Conservation (phyloP, 64 coral and sea anemone species). For the Trachythela sp. region DNA sequence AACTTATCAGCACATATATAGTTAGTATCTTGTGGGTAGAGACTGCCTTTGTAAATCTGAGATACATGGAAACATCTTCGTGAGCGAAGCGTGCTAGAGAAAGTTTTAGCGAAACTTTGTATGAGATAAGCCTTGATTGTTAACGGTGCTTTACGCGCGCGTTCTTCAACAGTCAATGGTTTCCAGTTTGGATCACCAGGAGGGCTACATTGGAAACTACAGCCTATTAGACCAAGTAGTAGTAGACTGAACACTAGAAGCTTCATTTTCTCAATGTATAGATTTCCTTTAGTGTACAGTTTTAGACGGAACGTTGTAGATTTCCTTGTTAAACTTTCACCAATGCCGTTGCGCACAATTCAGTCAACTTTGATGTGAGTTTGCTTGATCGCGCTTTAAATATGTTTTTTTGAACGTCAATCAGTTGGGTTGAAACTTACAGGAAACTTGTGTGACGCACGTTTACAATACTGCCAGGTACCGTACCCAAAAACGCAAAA, state of each 20-base stretch:
- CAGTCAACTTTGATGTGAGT: no score
- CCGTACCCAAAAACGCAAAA: no score
- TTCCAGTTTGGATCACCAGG: not conserved
- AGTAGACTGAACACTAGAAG: not conserved
- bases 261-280: not conserved
- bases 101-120: not conserved
- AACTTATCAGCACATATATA: not conserved
- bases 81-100: not conserved
- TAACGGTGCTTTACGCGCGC: not conserved
- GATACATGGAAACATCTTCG: not conserved
- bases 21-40: not conserved
- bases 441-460: no score
- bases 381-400: no score
- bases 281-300: no score
- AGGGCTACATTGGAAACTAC: not conserved
- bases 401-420: no score
- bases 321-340: no score
- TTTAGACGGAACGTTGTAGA: no score
- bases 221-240: not conserved
- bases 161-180: not conserved
- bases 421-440: no score
- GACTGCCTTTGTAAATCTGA: not conserved
- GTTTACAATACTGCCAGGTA: no score
- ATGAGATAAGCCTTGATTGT: not conserved
- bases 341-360: no score